Evolutionary conservation across 2,113 vertebrate genomes (phyloP).

Genomic region (Mellivora capensis): DNA sequence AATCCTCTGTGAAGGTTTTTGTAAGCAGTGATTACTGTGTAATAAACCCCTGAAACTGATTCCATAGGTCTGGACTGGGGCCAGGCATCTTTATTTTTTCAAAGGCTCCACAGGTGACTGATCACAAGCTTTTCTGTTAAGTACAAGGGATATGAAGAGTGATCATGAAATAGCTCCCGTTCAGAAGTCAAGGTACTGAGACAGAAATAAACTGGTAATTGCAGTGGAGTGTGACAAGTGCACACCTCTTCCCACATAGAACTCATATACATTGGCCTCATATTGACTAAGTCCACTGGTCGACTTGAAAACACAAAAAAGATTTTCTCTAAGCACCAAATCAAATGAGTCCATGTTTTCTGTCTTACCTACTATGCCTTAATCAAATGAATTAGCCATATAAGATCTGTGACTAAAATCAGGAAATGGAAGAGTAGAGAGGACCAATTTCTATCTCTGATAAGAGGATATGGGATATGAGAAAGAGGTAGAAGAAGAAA

Average conservation of each 20-base stretch:
- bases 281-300: not conserved
- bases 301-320: not conserved
- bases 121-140: not conserved
- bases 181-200: not conserved
- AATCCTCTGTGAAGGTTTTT: slow-evolving; percentile 12
- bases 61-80: not conserved
- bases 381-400: slow-evolving; percentile 56
- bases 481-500: not conserved
- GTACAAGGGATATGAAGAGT: not conserved
- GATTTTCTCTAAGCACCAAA: not conserved
- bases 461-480: slow-evolving; percentile 12
- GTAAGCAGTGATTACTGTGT: not conserved
- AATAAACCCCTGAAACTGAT: not conserved
- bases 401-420: slow-evolving; percentile 55
- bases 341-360: slow-evolving; percentile 48
- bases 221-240: not conserved
- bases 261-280: not conserved
- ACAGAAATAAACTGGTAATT: not conserved
- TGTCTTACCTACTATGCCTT: slow-evolving; percentile 44
- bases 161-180: not conserved
- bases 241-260: not conserved
- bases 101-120: not conserved
- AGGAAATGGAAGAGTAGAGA: slow-evolving; percentile 42
- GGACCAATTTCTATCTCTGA: slow-evolving; percentile 42
- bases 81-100: not conserved